A percentile compares a stretch with the other conserved stretches of the same genome.
Conservation (phyloP, 2,797 vertebrate genomes). For the Vireo griseus region DNA sequence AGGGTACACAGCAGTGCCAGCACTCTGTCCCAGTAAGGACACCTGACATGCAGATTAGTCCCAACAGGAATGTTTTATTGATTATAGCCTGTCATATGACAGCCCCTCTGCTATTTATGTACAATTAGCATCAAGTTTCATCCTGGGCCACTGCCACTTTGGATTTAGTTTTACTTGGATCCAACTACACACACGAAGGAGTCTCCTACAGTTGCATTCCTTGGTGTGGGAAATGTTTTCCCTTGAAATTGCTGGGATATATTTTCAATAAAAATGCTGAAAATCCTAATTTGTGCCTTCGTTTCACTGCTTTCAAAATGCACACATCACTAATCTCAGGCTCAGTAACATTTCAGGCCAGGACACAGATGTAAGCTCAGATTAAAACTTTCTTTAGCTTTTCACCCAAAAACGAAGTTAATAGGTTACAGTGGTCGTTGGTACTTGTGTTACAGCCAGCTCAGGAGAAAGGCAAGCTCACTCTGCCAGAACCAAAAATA, state of each 20-base stretch:
- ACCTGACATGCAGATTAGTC: conserved; percentile 19
- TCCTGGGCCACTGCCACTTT: neutral
- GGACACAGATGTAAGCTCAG: neutral
- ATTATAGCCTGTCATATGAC: conserved; percentile 38
- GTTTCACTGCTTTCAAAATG: neutral
- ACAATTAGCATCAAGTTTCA: conserved; percentile 44
- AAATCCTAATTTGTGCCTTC: neutral
- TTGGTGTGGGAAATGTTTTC: neutral
- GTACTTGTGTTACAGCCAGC: neutral
- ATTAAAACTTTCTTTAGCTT: neutral
- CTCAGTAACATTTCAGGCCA: neutral
- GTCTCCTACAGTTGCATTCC: neutral
- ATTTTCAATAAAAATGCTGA: neutral
- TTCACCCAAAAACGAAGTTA: neutral
- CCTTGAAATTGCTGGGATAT: neutral
- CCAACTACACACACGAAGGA: neutral
- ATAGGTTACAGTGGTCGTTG: neutral
- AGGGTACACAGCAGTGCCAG: neutral
- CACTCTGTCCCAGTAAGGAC: neutral
- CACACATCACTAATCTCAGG: neutral
- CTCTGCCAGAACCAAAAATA: neutral
- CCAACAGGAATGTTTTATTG: conserved; percentile 33
- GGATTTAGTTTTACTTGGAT: neutral
- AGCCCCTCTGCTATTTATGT: conserved; percentile 22
- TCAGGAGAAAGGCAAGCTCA: neutral